These are phyloP conservation scores for Alosa sapidissima DNA, from an alignment of 2,797 vertebrate species.

Conservation along the genomic window DNA sequence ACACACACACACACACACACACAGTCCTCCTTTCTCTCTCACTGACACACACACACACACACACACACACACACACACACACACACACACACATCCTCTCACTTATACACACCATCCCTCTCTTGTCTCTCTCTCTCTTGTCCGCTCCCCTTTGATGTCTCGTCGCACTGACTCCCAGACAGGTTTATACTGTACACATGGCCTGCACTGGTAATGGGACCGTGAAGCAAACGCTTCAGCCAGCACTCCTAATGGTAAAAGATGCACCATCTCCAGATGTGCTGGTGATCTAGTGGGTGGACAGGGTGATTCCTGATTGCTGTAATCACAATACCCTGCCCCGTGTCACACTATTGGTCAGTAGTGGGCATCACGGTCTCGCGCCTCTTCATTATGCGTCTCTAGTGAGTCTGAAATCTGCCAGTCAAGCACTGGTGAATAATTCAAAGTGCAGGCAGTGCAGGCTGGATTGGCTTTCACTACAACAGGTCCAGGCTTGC, in stretches of 20 bases:
- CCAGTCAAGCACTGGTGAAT: not conserved
- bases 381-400: not conserved
- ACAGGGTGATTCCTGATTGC: not conserved
- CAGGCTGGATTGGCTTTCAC: not conserved
- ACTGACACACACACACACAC: too few species aligned
- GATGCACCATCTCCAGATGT: not conserved
- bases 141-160: not conserved
- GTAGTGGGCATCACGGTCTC: not conserved
- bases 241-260: not conserved
- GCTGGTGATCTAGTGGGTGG: too few species aligned
- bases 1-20: too few species aligned
- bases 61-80: too few species aligned
- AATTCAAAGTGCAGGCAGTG: not conserved
- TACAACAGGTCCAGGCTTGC: not conserved
- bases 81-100: not conserved
- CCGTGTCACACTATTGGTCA: not conserved
- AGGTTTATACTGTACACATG: not conserved
- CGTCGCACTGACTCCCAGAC: not conserved
- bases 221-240: not conserved
- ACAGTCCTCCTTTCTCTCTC: too few species aligned
- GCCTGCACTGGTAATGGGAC: not conserved
- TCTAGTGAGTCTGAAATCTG: not conserved
- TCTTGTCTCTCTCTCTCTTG: too few species aligned
- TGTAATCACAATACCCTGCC: not conserved
- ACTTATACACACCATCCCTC: not conserved